Evolutionary conservation across 2,113 vertebrate species (phyloP).

Genomic region (Notechis scutatus): DNA sequence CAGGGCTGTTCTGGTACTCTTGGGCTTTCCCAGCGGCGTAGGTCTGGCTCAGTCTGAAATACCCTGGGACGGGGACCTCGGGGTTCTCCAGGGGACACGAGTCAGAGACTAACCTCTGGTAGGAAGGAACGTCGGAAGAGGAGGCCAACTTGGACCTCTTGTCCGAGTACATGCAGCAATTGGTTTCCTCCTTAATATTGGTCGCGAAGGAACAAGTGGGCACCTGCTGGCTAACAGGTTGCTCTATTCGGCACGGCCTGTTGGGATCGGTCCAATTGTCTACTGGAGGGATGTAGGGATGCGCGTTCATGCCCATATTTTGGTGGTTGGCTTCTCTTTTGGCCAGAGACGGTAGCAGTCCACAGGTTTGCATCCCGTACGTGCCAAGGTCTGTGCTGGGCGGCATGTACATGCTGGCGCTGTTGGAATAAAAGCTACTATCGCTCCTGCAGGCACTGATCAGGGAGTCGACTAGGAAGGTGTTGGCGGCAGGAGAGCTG

Average conservation of each 20-base stretch:
- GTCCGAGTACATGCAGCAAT: constrained; percentile 99
- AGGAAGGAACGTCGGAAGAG: constrained; percentile 86
- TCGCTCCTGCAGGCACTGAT: constrained; percentile 98
- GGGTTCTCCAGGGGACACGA: constrained; percentile 90
- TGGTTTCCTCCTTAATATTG: constrained; percentile 98
- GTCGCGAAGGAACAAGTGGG: constrained; percentile 95
- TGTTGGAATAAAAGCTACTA: constrained; percentile 96
- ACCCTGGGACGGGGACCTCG: constrained; percentile 97
- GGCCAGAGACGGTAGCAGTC: constrained; percentile 97
- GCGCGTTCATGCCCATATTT: constrained; percentile 97
- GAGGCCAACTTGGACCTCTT: constrained; percentile 93
- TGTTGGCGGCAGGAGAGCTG: constrained; percentile 97
- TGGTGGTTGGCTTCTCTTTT: constrained; percentile 98
- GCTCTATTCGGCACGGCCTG: constrained; percentile 93
- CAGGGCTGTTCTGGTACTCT: constrained; percentile 89
- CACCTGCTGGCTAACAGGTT: constrained; percentile 91
- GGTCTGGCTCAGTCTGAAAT: constrained; percentile 99
- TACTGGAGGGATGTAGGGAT: constrained; percentile 98
- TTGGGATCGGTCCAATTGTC: constrained; percentile 97
- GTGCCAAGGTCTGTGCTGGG: constrained; percentile 95
- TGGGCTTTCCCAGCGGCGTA: constrained; percentile 92
- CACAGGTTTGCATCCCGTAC: constrained; percentile 99
- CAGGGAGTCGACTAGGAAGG: constrained; percentile 98
- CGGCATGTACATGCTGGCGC: constrained; percentile 98
- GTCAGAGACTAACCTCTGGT: constrained; percentile 88